Evolutionary conservation across 2,888 invertebrate genomes (phyloP), one percentile per base, ranked within the genome.

Genomic region (Mylabris sibirica): DNA sequence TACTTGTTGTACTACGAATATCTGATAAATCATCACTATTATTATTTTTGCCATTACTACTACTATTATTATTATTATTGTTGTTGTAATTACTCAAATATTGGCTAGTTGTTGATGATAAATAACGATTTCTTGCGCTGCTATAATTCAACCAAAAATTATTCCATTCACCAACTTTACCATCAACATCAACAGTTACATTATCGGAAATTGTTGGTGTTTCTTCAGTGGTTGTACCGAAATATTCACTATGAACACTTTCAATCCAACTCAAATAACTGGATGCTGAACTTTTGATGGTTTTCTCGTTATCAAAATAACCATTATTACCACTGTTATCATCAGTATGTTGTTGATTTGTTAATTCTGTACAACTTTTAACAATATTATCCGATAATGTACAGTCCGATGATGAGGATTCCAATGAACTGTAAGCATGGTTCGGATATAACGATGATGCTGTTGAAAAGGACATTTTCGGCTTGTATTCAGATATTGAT

Each of bases 71-170:
- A 20, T 6, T 12, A n/a, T 63, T 60, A 12, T 72, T 78, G 34
- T 77, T 78, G 38, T 77, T 78, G 1, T 79, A 80, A 68, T 78
- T 73, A 63, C 78, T 81, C 30, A 80, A 72, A 72, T 80, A 82
- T 59, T 82, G 80, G 67, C 64, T 70, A 60, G 59, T 24, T 14
- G 22, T 57, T 62, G 80, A 82, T 2, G 83, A 82, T 41, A 84
- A 69, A 73, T 83, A 83, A 26, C 79, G 76, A 66, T 80, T 81
- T 49, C 82, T 79, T 9, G 83, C 81, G 75, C 80, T 84, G 69
- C 82, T 85, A 73, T 85, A 85, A 70, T 85, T 85, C 68, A 84
- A 75, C 85, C 85, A 85, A 74, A 85, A 85, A 72, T 85, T 85
- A 71, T 85, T 85, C 85, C 85, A 85, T 75, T 85, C 85, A 0